Evolutionary conservation across 2,888 invertebrate species (phyloP).

Genomic region (Drosophila dives): DNA sequence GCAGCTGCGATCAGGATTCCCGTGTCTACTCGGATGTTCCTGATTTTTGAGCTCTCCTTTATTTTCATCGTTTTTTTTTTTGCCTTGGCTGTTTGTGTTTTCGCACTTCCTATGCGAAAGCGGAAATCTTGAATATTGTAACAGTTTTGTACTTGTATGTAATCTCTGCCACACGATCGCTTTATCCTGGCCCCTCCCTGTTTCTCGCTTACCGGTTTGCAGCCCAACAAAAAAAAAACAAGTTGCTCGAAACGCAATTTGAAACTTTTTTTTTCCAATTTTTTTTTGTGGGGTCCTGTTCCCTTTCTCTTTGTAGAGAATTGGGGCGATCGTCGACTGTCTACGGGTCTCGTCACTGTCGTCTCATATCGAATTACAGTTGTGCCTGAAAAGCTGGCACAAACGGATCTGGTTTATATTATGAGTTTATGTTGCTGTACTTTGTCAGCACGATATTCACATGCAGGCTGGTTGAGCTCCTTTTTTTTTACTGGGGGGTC

Average conservation of each 20-base stretch:
- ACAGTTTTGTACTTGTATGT: slow-evolving; percentile 62
- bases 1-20: slow-evolving; percentile 64
- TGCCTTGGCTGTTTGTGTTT: slow-evolving; percentile 28
- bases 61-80: slow-evolving; percentile 4
- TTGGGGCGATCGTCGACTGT: slow-evolving; percentile 58
- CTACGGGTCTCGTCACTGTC: slow-evolving; percentile 50
- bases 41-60: slow-evolving; percentile 56
- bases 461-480: slow-evolving; percentile 51
- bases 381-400: slow-evolving; percentile 35
- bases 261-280: slow-evolving; percentile 52
- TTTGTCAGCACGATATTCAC: slow-evolving; percentile 29
- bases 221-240: slow-evolving; percentile 27
- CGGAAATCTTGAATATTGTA: slow-evolving; percentile 74
- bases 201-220: slow-evolving; percentile 59
- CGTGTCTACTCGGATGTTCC: slow-evolving; percentile 49
- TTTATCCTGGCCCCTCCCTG: slow-evolving; percentile 29
- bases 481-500: slow-evolving; percentile 24
- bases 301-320: slow-evolving; percentile 20
- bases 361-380: slow-evolving; percentile 59
- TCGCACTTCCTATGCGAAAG: slow-evolving; percentile 66
- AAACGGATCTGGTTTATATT: slow-evolving; percentile 26
- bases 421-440: slow-evolving; percentile 27
- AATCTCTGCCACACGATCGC: slow-evolving; percentile 56
- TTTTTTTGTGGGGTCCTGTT: slow-evolving; percentile 45
- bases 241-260: slow-evolving; percentile 68